Evolutionary conservation across 2,797 vertebrate genomes (phyloP), one percentile per base, ranked within the genome.

Genomic region (Phalanger gymnotis): DNA sequence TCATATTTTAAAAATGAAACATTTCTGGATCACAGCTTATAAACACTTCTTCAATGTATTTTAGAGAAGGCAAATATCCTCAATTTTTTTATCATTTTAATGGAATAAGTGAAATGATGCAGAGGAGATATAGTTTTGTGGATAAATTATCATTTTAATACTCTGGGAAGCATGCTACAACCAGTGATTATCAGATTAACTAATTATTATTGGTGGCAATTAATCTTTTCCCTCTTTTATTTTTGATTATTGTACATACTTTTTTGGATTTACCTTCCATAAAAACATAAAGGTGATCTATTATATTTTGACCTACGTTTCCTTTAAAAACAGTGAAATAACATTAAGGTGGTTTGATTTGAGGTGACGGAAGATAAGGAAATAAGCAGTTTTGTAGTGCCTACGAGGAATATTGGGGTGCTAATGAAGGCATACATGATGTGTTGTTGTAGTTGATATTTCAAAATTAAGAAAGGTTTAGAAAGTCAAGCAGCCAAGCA

Each of bases 141-240:
- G 93, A 54, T 96, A 97, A 98, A 96, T 96, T 97, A 58, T 30
- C 58, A 94, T 97, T 97, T 97, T 96, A 98, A 98, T 96, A 54
- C 53, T 3, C 0, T 92, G 47, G 61, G 92, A 97, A 92, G 81
- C 96, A 93, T 95, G 94, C 4, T 97, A 93, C 89, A 94, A 53
- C 66, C 92, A 97, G 98, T 97, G 98, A 96, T 97, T 98, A 98
- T 96, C 56, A 98, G 13, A 66, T 97, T 97, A 96, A 98, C 93
- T 98, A 98, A 98, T 98, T 98, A 97, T 92, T 92, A 98, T 97
- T 31, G 3, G 92, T 94, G 97, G 55, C 91, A 97, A 98, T 97
- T 96, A 98, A 73, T 97, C 97, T 98, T 97, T 98, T 91, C 93
- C 97, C 96, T 97, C 94, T 91, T 98, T 97, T 97, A 97, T 91